Base-by-base conservation (phyloP, 1,140 invertebrate genomes). In the Pissodes strobi region DNA sequence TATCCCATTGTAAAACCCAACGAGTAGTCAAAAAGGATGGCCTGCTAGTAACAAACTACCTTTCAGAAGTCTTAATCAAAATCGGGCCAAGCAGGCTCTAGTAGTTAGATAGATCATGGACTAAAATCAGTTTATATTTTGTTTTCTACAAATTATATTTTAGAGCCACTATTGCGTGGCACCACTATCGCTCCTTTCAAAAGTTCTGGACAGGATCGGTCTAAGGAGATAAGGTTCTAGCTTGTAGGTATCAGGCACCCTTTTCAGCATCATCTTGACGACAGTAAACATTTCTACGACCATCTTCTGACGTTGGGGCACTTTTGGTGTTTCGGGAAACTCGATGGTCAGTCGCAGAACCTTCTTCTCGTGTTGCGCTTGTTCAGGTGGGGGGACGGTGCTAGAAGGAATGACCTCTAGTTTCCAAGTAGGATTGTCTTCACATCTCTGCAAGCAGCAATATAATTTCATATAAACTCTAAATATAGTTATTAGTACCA, bases 271-370 rank as follows among this genome's bases (percentile, higher is more conserved):
- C 9, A 75, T 66, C 61, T 66, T 72, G 0, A 75, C 66, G 6
- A 64, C 27, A 18, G 30, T 51, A 34, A 74, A 73, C 48, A 73
- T 67, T 56, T 72, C 67, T 10, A 74, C 66, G 10, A 70, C 49
- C 10, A 67, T 52, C 15, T 21, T 53, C 19, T 21, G n/a, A 10
- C 3, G 10, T 41, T 58, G 41, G 2, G 52, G 51, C 13, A 25
- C 51, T 25, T 27, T 18, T 18, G 46, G 43, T 4, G 60, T 69
- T 52, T 56, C 17, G 21, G 71, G 71, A 62, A 67, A 74, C 8
- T 49, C 55, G n/a, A 75, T 21, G 6, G 18, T 66, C 15, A 74
- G 56, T 37, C 56, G 56, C 51, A 53, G 64, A 18, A 60, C 61
- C 61, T 70, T 71, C 49, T 69, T 73, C 2, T 39, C 55, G n/a